These are phyloP conservation scores for Corythoichthys intestinalis DNA, from an alignment of 2,113 vertebrate species.

Conservation along the genomic window DNA sequence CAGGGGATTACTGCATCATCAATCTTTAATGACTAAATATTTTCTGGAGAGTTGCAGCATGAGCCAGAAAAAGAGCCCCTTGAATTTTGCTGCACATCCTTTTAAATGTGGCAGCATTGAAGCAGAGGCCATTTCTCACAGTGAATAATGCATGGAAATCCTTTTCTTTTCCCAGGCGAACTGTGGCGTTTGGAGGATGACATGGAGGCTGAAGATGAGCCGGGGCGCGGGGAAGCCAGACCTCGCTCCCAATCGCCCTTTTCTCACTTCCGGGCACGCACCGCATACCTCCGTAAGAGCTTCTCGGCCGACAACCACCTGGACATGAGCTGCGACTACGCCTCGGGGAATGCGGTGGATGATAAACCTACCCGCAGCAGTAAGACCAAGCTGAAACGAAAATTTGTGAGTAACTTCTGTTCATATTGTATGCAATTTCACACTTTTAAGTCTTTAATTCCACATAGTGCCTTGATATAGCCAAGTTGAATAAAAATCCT, in stretches of 20 bases:
- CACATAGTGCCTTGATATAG: not conserved
- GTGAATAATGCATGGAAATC: not conserved
- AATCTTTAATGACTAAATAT: not conserved
- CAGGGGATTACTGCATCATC: not conserved
- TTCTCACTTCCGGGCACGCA: slow-evolving; percentile 73
- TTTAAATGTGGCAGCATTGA: not conserved
- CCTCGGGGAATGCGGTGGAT: slow-evolving; percentile 46
- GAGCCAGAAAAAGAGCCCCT: not conserved
- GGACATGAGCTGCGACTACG: slow-evolving; percentile 66
- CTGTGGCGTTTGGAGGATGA: slow-evolving; percentile 83
- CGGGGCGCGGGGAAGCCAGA: slow-evolving; percentile 24
- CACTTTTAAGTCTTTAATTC: not conserved
- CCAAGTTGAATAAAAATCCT: not conserved
- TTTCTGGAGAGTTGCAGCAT: not conserved
- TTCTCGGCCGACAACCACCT: slow-evolving; percentile 83
- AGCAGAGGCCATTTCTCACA: not conserved
- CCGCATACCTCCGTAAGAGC: slow-evolving; percentile 86
- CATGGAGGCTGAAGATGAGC: slow-evolving; percentile 60
- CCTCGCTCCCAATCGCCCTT: slow-evolving; percentile 76
- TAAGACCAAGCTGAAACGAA: slow-evolving; percentile 83
- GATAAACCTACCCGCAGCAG: slow-evolving; percentile 47
- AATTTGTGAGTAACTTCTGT: slow-evolving; percentile 78
- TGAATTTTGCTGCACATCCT: not conserved
- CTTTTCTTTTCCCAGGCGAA: slow-evolving; percentile 64
- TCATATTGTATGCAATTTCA: not conserved